phyloP scores from a whole-genome alignment of 1,140 invertebrate species.

The Anthonomus grandis region DNA sequence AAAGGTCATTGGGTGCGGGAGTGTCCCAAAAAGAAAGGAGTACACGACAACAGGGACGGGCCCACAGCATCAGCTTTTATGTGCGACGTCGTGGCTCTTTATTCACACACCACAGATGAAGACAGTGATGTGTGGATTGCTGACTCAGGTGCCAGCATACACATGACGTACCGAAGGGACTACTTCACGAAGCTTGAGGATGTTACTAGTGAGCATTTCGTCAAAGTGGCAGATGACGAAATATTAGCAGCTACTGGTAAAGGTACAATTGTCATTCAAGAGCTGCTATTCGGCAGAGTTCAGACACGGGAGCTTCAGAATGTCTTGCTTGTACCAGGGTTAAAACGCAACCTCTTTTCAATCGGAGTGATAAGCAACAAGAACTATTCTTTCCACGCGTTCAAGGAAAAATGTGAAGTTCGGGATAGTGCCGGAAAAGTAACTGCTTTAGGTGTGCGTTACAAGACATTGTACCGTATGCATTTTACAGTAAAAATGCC shows the following conservation, averaged over 20 bases:
- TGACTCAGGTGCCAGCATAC: constrained; percentile 20
- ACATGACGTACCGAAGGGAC: constrained; percentile 1
- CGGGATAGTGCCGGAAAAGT: neutral
- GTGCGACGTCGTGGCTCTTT: neutral
- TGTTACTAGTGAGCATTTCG: neutral
- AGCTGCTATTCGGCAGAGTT: neutral
- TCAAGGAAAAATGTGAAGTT: neutral
- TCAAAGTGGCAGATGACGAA: neutral
- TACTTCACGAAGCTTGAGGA: neutral
- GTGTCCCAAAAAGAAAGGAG: constrained; percentile 3
- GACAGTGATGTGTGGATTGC: constrained; percentile 12
- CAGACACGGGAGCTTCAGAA: constrained; percentile 1
- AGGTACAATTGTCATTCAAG: constrained; percentile 1
- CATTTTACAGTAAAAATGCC: neutral
- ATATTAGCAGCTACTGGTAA: neutral
- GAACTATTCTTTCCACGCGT: constrained; percentile 4
- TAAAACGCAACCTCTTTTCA: constrained; percentile 10
- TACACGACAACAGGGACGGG: neutral
- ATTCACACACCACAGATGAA: constrained; percentile 1
- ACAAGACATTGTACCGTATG: neutral
- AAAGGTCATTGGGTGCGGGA: constrained; percentile 15
- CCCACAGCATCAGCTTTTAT: neutral
- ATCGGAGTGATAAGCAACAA: constrained; percentile 9
- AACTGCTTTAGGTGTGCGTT: neutral
- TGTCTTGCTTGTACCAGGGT: constrained; percentile 7